phyloP scores from a whole-genome alignment of 2,797 vertebrate genomes.

The Tragopan temminckii region DNA sequence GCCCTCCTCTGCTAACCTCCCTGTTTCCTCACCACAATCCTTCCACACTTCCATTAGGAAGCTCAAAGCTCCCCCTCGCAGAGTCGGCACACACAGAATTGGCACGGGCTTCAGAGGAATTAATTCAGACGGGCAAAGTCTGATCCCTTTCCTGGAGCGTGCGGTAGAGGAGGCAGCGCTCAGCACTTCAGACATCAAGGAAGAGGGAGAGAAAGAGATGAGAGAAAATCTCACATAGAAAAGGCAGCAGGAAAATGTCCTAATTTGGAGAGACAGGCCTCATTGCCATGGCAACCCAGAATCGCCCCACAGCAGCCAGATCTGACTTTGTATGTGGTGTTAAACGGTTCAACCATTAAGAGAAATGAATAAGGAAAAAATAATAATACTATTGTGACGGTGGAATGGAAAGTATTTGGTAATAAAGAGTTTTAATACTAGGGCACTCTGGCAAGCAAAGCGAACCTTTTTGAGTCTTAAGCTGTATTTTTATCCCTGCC shows the following conservation, averaged over 20 bases:
- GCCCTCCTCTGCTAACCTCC: background rate
- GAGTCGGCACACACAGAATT: constrained; percentile 15
- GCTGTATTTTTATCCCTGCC: background rate
- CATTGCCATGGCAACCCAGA: constrained; percentile 92
- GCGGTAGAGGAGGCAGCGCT: constrained; percentile 27
- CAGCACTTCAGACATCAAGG: constrained; percentile 69
- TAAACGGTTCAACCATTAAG: constrained; percentile 79
- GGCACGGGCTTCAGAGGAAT: constrained; percentile 57
- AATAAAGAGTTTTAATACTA: constrained; percentile 37
- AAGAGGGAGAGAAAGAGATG: constrained; percentile 56
- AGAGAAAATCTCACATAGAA: constrained; percentile 47
- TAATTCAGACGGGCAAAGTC: constrained; percentile 64
- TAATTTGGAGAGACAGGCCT: constrained; percentile 93
- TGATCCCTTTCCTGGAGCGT: constrained; percentile 59
- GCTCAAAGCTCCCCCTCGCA: background rate
- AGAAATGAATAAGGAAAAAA: constrained; percentile 50
- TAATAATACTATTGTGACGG: background rate
- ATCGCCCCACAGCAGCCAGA: constrained; percentile 76
- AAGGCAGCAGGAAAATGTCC: constrained; percentile 86
- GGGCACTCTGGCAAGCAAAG: background rate
- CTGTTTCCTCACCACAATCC: background rate
- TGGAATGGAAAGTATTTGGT: constrained; percentile 29
- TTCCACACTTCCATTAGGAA: background rate
- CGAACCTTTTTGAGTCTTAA: constrained; percentile 23
- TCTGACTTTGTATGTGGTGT: constrained; percentile 70